phyloP scores from a whole-genome alignment of 2,888 invertebrate genomes.

The Yponomeuta sedellus region DNA sequence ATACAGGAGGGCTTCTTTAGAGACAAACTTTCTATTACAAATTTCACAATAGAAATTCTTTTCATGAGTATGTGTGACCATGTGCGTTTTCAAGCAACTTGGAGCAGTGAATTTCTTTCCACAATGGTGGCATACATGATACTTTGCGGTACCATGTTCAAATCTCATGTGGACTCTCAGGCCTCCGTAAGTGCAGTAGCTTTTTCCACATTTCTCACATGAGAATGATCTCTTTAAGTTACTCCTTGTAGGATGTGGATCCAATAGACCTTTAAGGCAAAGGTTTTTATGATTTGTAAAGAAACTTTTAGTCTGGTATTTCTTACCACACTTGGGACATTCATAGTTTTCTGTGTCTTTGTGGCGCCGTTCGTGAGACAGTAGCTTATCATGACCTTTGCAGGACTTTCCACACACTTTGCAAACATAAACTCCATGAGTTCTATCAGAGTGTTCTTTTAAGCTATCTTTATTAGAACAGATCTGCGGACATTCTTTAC shows the following conservation, averaged over 20 bases:
- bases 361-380: conserved; percentile 40
- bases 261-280: conserved; percentile 48
- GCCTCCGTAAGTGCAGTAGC: conserved; percentile 57
- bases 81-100: conserved; percentile 56
- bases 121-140: conserved; percentile 53
- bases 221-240: conserved; percentile 40
- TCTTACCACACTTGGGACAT: conserved; percentile 17
- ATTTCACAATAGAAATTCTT: conserved; percentile 59
- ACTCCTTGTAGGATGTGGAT: conserved; percentile 55
- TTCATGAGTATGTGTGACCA: conserved; percentile 62
- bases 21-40: conserved; percentile 54
- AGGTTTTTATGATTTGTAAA: conserved; percentile 53
- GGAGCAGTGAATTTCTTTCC: conserved; percentile 65
- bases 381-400: conserved; percentile 43
- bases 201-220: conserved; percentile 56
- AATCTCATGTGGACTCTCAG: conserved; percentile 58
- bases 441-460: conserved; percentile 38
- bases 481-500: conserved; percentile 39
- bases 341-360: conserved; percentile 7
- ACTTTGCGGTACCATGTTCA: conserved; percentile 56
- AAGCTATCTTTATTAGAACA: conserved; percentile 42
- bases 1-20: conserved; percentile 61
- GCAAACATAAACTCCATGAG: conserved; percentile 44
- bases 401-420: conserved; percentile 57
- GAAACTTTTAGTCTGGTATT: conserved; percentile 53